A percentile compares a stretch with the other conserved stretches of the same genome.
Conservation (phyloP, 2,113 vertebrate genomes). For the Condylura cristata region DNA sequence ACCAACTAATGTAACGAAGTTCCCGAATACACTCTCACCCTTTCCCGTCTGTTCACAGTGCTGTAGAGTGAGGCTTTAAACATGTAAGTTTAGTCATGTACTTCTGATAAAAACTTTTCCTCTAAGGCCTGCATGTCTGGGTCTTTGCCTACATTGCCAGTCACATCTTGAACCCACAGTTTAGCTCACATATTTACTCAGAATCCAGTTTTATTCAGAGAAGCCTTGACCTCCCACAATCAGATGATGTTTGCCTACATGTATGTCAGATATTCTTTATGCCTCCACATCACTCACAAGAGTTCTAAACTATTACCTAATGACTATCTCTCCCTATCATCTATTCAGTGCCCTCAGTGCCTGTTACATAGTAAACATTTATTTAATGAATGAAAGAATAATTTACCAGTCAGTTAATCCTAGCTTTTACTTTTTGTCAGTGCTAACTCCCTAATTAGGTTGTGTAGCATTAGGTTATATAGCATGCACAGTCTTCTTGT, state of each 20-base stretch:
- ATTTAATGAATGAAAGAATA: conserved; percentile 1
- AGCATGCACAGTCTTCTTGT: neutral
- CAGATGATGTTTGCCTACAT: neutral
- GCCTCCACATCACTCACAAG: neutral
- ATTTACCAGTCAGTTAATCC: conserved; percentile 1
- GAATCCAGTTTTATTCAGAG: neutral
- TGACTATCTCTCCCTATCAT: neutral
- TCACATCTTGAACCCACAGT: neutral
- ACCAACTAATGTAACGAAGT: neutral
- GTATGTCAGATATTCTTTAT: neutral
- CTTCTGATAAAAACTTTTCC: neutral
- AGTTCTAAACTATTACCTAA: neutral
- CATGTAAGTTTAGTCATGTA: neutral
- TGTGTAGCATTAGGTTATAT: neutral
- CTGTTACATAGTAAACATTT: neutral
- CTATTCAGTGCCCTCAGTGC: neutral
- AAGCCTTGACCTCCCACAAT: neutral
- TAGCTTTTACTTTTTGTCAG: neutral
- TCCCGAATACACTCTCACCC: neutral
- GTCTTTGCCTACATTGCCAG: neutral
- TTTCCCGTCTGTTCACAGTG: neutral
- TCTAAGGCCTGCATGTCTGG: neutral
- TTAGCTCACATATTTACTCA: neutral
- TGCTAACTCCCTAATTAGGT: neutral
- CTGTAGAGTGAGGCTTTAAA: neutral